Conservation (phyloP, 1,140 invertebrate species). For the Melanaphis sacchari region DNA sequence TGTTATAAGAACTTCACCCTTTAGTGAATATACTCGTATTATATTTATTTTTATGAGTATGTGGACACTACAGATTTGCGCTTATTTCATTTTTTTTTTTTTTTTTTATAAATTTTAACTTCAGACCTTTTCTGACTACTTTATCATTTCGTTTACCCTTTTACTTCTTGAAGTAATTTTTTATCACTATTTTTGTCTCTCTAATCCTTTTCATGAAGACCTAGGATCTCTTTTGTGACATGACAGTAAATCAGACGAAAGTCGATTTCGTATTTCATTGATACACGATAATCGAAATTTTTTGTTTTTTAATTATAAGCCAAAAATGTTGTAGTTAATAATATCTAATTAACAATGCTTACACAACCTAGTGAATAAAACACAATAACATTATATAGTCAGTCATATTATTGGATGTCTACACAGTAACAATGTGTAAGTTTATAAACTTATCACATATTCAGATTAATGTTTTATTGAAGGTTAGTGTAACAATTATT, state of each 20-base stretch:
- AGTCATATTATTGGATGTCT: neutral
- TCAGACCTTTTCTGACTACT: neutral
- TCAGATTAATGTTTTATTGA: conserved; percentile 34
- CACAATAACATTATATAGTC: neutral
- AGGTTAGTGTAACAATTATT: conserved; percentile 46
- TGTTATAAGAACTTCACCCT: conserved; percentile 2
- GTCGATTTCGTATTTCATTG: neutral
- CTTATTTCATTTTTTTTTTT: neutral
- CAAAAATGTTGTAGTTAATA: neutral
- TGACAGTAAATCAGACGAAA: neutral
- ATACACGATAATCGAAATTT: neutral
- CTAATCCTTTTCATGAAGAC: neutral
- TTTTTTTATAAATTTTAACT: neutral
- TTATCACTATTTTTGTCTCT: neutral
- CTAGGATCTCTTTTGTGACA: neutral
- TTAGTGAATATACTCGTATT: neutral
- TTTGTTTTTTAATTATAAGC: neutral
- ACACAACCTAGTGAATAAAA: neutral
- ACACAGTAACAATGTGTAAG: conserved; percentile 19
- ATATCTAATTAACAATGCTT: neutral
- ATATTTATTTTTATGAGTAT: conserved; percentile 11
- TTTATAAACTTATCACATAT: conserved; percentile 31
- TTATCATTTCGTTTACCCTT: neutral
- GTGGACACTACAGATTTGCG: neutral
- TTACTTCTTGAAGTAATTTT: neutral